phyloP scores from a whole-genome alignment of 2,797 vertebrate species.

The Lycodopsis pacificus region DNA sequence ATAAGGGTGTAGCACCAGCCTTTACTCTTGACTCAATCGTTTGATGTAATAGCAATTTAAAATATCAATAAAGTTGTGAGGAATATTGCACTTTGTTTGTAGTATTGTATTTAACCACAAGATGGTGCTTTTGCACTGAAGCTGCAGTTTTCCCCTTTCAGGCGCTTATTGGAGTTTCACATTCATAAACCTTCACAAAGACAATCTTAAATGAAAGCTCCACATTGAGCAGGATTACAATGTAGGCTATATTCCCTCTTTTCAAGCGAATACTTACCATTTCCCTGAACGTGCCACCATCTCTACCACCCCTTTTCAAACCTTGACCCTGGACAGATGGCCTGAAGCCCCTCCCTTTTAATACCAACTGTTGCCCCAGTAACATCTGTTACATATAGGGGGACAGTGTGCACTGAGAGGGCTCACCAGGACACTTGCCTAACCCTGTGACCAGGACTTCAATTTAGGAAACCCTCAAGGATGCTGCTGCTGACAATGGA shows the following conservation, averaged over 20 bases:
- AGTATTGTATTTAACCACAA: slow-evolving; percentile 63
- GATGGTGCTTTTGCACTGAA: slow-evolving; percentile 63
- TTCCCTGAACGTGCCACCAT: slow-evolving; percentile 80
- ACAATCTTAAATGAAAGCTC: slow-evolving; percentile 60
- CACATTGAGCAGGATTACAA: slow-evolving; percentile 73
- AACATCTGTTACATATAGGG: slow-evolving; percentile 87
- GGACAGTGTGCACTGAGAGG: slow-evolving; percentile 59
- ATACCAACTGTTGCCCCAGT: slow-evolving; percentile 89
- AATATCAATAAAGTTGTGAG: slow-evolving; percentile 43
- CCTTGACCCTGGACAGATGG: slow-evolving; percentile 91
- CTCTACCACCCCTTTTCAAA: slow-evolving; percentile 80
- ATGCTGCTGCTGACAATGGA: slow-evolving; percentile 25
- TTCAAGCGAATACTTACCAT: slow-evolving; percentile 72
- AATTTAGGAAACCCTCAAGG: slow-evolving; percentile 43
- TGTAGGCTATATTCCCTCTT: slow-evolving; percentile 68
- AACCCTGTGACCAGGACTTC: slow-evolving; percentile 37
- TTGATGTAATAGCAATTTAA: not conserved
- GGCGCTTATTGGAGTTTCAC: slow-evolving; percentile 32
- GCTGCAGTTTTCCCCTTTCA: not conserved
- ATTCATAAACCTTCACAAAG: slow-evolving; percentile 53
- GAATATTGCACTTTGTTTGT: slow-evolving; percentile 8
- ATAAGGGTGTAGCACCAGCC: not conserved
- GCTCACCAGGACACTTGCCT: slow-evolving; percentile 61
- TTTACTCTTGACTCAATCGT: not conserved
- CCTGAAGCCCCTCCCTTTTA: slow-evolving; percentile 84